Conservation (phyloP, 2,888 invertebrate genomes). For the Cantharis nigra region DNA sequence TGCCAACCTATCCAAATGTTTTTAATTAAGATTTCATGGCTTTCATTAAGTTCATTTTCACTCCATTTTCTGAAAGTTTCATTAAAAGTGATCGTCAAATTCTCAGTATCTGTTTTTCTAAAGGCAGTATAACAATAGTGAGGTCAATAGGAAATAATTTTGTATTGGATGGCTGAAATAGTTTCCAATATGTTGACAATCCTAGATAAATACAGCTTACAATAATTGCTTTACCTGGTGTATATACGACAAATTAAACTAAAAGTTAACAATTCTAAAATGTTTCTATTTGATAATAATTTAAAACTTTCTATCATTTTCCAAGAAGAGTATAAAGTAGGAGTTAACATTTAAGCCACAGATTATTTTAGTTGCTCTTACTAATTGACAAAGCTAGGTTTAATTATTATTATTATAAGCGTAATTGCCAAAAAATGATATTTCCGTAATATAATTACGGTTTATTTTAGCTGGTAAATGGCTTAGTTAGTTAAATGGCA, state of each 20-base stretch:
- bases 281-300: background rate
- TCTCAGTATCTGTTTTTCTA: no score
- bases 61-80: no score
- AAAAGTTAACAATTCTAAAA: background rate
- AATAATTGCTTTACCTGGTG: background rate
- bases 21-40: no score
- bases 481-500: background rate
- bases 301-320: background rate
- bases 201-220: no score
- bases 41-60: no score
- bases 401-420: background rate
- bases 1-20: no score
- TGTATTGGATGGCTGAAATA: no score
- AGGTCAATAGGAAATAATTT: no score
- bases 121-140: no score
- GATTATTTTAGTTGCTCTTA: background rate
- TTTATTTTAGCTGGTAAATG: background rate
- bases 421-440: background rate
- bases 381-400: background rate
- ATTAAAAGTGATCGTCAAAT: no score
- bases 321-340: background rate
- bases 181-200: no score
- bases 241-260: background rate
- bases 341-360: background rate
- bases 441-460: background rate